Base-by-base conservation (phyloP, 2,888 invertebrate genomes). In the Calameuta filiformis region DNA sequence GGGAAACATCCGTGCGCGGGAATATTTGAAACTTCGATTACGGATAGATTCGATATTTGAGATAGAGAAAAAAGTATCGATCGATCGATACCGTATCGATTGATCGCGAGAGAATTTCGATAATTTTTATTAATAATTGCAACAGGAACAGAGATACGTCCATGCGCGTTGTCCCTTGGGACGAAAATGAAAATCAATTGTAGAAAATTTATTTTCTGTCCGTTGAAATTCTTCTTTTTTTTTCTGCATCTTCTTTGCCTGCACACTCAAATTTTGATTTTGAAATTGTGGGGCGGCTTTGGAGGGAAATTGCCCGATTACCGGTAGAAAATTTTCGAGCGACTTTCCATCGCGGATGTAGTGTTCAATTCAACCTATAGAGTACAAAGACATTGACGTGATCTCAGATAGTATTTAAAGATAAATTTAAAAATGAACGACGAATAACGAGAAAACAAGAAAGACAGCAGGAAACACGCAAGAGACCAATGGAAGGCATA, bases 311-410 rank as follows among this genome's bases (percentile, higher is more conserved):
- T 23, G 9, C 9, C 56, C 56, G 56, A 56, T 56, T 56, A 56
- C 56, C 23, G 1, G 23, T 23, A 56, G 56, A 56, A 23, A 37
- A 12, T 0, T 12, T 9, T 56, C 9, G 56, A n/a, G 15, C 35
- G 35, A 74, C 30, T 23, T 74, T 9, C 12, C n/a, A 23, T 79
- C 76, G 76, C 73, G 68, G 56, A 23, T 23, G 80, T 82, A 81
- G 83, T 82, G 78, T 83, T 80, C 81, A 84, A 84, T 87, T 85
- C 84, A 86, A 83, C 85, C 87, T 86, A 86, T 82, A 86, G 83
- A 89, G 89, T 89, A 89, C 89, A 89, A 89, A 89, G 78, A 83
- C 82, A 81, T 84, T 81, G 84, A 88, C 85, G 86, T 85, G 88
- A 89, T 89, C 89, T 89, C 89, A 88, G 82, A 86, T 86, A 85